Evolutionary conservation across 2,888 invertebrate species (phyloP).

Genomic region (Ormia ochracea): DNA sequence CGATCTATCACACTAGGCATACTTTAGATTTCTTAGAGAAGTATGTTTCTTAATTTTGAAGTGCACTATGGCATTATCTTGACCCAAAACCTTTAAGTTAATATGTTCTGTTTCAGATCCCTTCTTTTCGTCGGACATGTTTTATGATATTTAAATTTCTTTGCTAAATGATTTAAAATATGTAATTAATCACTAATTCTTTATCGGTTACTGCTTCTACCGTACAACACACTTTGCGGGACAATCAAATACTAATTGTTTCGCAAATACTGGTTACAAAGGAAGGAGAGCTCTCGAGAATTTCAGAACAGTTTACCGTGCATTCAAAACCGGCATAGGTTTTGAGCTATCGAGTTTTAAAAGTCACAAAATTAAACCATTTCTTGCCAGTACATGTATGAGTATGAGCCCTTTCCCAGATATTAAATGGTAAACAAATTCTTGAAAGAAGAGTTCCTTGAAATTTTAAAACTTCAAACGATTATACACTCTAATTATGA

Average conservation of each 20-base stretch:
- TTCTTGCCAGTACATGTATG: too few relatives aligned
- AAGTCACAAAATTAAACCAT: too few relatives aligned
- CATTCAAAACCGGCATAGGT: too few relatives aligned
- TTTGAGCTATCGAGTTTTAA: too few relatives aligned
- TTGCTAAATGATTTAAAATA: slow-evolving; percentile 45
- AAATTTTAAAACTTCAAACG: too few relatives aligned
- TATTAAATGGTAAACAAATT: too few relatives aligned
- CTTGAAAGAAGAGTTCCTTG: too few relatives aligned
- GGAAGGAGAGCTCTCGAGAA: too few relatives aligned
- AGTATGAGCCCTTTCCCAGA: too few relatives aligned
- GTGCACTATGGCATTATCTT: slow-evolving; percentile 96
- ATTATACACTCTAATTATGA: too few relatives aligned
- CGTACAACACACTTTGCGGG: slow-evolving; percentile 57
- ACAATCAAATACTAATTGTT: slow-evolving; percentile 60
- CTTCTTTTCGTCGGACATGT: slow-evolving; percentile 72
- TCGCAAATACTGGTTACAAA: too few relatives aligned
- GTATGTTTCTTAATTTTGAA: slow-evolving; percentile 98
- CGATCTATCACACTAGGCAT: slow-evolving; percentile 96
- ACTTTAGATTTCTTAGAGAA: slow-evolving; percentile 94
- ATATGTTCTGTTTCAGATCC: slow-evolving; percentile 89
- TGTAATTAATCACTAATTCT: slow-evolving; percentile 36
- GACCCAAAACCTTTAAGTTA: slow-evolving; percentile 95
- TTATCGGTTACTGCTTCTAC: slow-evolving; percentile 5
- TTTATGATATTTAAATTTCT: slow-evolving; percentile 57
- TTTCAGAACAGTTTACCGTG: too few relatives aligned